Base-by-base conservation (phyloP, 2,888 invertebrate genomes). In the Ophion obscuratus region DNA sequence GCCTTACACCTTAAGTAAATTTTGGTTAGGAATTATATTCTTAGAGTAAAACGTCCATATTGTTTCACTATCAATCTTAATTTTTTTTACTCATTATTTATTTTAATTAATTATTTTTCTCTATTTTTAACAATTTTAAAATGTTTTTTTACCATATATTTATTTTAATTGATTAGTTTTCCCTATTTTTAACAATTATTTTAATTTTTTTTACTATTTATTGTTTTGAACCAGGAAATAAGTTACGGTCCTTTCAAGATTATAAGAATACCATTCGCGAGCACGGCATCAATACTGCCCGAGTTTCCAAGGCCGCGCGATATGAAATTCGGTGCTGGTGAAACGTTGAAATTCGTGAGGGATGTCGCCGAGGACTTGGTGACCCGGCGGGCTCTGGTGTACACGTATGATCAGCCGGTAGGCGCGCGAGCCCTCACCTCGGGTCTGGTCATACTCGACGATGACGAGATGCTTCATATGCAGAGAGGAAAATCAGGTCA, bases 301-400 rank as follows among this genome's bases (percentile, higher is more conserved):
- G 91, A 90, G 81, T 71, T 94, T 27, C 91, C 92, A 5, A 89
- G 87, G 79, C 87, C 88, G 1, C 89, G 90, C 20, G 89, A 88
- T 68, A 87, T 91, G 17, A 91, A 88, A 79, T 91, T 89, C 84
- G 88, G 89, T 9, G 88, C 92, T 31, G 88, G 89, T 17, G 93
- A 93, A 17, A 90, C 90, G 17, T 75, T 94, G 59, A 91, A 90
- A 74, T 94, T 94, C 80, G 86, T 92, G 5, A 87, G 93, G 67
- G 91, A 93, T 24, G 85, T 90, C 24, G 90, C 90, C 82, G 94
- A 94, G 66, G 93, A 94, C 81, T 59, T 94, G 82, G 71, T 94
- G 31, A 93, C 93, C 84, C 91, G 91, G 47, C 92, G 94, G 27
- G 94, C 93, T 17, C 74, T 94, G 24, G 92, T 93, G 87, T 94